A percentile compares a stretch with the other conserved stretches of the same genome.
Evolutionary conservation across 37 sponge, comb jelly and placozoan species (phyloP).

Genomic region (Hormiphora californensis): DNA sequence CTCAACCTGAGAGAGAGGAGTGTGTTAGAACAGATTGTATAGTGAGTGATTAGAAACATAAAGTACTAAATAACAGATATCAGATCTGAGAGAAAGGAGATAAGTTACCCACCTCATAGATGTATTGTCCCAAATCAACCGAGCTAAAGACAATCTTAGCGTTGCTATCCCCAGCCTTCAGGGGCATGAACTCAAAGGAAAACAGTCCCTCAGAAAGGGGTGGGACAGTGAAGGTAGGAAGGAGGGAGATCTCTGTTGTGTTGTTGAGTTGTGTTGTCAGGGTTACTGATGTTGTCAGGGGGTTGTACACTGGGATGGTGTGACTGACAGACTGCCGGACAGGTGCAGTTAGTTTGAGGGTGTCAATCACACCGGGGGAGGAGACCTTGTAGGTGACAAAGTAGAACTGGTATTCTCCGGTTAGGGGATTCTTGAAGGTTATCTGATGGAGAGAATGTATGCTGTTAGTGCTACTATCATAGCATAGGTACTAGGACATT

Average conservation of each 20-base stretch:
- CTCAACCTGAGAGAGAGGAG: slow-evolving; percentile 36
- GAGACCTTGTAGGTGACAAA: slow-evolving; percentile 78
- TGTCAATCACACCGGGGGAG: slow-evolving; percentile 75
- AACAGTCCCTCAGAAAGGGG: slow-evolving; percentile 84
- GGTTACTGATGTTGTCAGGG: slow-evolving; percentile 75
- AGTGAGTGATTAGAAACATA: background rate
- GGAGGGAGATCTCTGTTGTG: slow-evolving; percentile 79
- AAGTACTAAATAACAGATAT: background rate
- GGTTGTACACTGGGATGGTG: slow-evolving; percentile 75
- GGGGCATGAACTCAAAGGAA: slow-evolving; percentile 93
- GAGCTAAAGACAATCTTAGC: slow-evolving; percentile 73
- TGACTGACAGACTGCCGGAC: slow-evolving; percentile 79
- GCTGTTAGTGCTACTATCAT: too few species aligned
- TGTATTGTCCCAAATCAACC: slow-evolving; percentile 81
- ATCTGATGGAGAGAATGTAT: slow-evolving; percentile 70
- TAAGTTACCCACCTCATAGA: slow-evolving; percentile 70
- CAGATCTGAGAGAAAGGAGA: background rate
- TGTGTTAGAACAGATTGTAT: background rate
- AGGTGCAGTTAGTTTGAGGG: slow-evolving; percentile 79
- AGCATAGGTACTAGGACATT: too few species aligned
- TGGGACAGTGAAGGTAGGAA: slow-evolving; percentile 77
- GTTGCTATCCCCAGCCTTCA: slow-evolving; percentile 72
- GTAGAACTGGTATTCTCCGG: slow-evolving; percentile 89
- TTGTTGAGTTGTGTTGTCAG: slow-evolving; percentile 67
- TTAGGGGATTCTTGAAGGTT: slow-evolving; percentile 85